phyloP scores from a whole-genome alignment of 1,140 invertebrate species.

The Drosophila lacertosa region DNA sequence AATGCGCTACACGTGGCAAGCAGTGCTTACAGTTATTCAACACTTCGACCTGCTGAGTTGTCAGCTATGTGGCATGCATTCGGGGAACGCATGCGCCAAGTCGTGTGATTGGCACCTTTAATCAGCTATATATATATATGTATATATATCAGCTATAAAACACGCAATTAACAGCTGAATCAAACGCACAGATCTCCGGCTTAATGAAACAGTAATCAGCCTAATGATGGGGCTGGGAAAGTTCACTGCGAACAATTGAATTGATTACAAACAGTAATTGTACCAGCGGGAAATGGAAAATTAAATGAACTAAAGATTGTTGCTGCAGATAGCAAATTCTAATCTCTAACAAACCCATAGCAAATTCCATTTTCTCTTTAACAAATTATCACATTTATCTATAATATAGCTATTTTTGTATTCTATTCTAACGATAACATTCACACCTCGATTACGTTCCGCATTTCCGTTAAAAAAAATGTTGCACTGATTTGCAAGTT shows the following conservation, averaged over 20 bases:
- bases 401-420: background rate
- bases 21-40: background rate
- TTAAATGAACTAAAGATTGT: conserved; percentile 1
- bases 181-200: conserved; percentile 5
- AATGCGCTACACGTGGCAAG: conserved; percentile 15
- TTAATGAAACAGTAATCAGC: conserved; percentile 18
- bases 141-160: conserved; percentile 8
- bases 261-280: background rate
- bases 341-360: background rate
- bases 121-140: conserved; percentile 14
- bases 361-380: background rate
- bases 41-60: background rate
- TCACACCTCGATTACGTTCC: conserved; percentile 14
- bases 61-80: conserved; percentile 2
- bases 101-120: conserved; percentile 33
- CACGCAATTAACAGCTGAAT: conserved; percentile 31
- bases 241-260: background rate
- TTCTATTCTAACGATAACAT: background rate
- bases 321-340: background rate
- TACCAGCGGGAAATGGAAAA: too few species aligned
- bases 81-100: conserved; percentile 12
- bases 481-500: conserved; percentile 13
- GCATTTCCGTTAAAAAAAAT: background rate
- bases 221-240: background rate
- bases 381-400: background rate